Base-by-base conservation (phyloP, 2,797 vertebrate genomes). In the Manis crassicaudata region DNA sequence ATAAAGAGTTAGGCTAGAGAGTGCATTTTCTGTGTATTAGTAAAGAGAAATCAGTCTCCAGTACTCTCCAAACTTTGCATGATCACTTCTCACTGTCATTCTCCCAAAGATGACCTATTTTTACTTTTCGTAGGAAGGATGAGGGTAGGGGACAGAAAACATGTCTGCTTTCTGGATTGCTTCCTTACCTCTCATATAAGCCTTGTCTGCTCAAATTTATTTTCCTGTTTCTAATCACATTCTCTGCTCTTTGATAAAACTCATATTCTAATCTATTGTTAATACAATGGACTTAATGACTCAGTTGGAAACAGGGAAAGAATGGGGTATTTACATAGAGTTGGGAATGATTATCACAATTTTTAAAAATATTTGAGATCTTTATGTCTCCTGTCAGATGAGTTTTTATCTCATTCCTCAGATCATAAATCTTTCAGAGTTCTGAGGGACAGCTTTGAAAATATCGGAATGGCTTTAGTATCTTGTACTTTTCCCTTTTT, bases 181-280 rank as follows among this genome's bases (percentile, higher is more conserved):
- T 89, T 79, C 60, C 50, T 84, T 79, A 29, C 46, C 27, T 80
- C 40, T 81, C 62, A 21, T 16, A 20, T 37, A 83, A 89, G 75
- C 25, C 32, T 73, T 68, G 10, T 90, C 63, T 82, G 18, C 16
- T 58, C 89, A 21, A 13, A 70, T 68, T 92, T 87, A 27, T 92
- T 86, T 88, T 76, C 80, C 32, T 86, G 27, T 62, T 77, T 37
- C 86, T 88, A 90, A 92, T 60, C 40, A 58, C 16, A 82, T 65
- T 81, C 60, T 84, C 40, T 96, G 87, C 52, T 92, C 52, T 29
- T 76, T 75, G 87, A 63, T 94, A 90, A 96, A 88, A 75, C 62
- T 77, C 40, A 16, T 77, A 62, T 88, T 91, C 50, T 84, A 73
- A 92, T 94, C 75, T 87, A 67, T 70, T 82, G 17, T 40, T 90